Evolutionary conservation across 2,888 invertebrate genomes (phyloP).

Genomic region (Sceliomorpha sp.): DNA sequence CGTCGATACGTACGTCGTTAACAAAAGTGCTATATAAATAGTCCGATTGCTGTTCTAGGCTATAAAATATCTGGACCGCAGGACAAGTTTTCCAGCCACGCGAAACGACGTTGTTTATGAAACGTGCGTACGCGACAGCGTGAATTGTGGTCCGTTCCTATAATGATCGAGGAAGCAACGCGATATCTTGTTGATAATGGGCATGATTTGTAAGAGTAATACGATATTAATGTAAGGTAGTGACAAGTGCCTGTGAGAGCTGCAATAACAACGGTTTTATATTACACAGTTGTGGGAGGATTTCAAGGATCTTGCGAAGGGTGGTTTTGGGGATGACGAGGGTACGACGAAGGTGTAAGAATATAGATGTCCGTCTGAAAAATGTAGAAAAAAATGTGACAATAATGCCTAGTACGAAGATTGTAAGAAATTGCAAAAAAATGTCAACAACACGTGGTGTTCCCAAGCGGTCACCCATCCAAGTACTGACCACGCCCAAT

Average conservation of each 20-base stretch:
- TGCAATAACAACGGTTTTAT: slow-evolving; percentile 32
- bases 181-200: slow-evolving; percentile 33
- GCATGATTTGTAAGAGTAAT: slow-evolving; percentile 44
- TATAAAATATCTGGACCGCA: slow-evolving; percentile 23
- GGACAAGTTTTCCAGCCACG: slow-evolving; percentile 19
- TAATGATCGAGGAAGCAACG: slow-evolving; percentile 36
- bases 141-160: slow-evolving; percentile 22
- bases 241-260: slow-evolving; percentile 38
- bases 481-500: too few relatives aligned
- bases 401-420: too few relatives aligned
- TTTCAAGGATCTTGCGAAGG: too few relatives aligned
- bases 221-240: slow-evolving; percentile 29
- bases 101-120: slow-evolving; percentile 28
- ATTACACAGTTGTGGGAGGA: too few relatives aligned
- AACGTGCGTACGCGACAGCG: slow-evolving; percentile 21
- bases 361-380: too few relatives aligned
- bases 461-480: too few relatives aligned
- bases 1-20: slow-evolving; percentile 25
- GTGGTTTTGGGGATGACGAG: too few relatives aligned
- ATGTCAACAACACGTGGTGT: too few relatives aligned
- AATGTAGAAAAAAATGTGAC: too few relatives aligned
- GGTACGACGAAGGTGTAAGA: too few relatives aligned
- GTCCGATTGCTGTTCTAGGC: slow-evolving; percentile 28
- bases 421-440: too few relatives aligned
- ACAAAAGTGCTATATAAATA: slow-evolving; percentile 23